phyloP scores from a whole-genome alignment of 2,113 vertebrate species.

The Ptyas mucosa region DNA sequence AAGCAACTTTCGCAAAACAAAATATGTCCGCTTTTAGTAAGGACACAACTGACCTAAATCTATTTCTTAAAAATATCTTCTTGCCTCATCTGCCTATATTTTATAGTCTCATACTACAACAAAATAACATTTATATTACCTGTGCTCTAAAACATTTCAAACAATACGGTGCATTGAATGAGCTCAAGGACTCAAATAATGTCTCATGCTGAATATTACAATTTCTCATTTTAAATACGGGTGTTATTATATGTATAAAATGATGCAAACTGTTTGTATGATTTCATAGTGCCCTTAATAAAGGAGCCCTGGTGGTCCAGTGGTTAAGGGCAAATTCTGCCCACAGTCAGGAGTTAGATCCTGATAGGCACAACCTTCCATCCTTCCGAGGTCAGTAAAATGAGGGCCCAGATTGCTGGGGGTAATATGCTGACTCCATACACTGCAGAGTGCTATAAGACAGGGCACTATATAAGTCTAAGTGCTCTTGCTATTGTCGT shows the following conservation, averaged over 20 bases:
- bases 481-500: not conserved
- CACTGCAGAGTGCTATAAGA: no score
- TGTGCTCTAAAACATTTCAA: not conserved
- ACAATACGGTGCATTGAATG: not conserved
- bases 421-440: no score
- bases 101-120: not conserved
- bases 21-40: not conserved
- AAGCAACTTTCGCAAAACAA: not conserved
- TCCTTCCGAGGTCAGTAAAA: no score
- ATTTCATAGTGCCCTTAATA: not conserved
- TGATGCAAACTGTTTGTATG: not conserved
- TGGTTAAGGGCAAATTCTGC: no score
- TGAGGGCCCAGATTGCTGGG: no score
- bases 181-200: not conserved
- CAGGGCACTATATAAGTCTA: no score
- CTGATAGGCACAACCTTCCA: no score
- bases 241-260: not conserved
- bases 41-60: not conserved
- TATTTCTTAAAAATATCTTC: not conserved
- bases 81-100: not conserved
- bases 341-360: no score
- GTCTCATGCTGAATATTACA: not conserved
- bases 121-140: not conserved
- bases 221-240: not conserved
- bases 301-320: not conserved